Percentiles rank a stretch among this genome's conserved stretches.
These are phyloP conservation scores for Sinocyclocheilus grahami DNA, from an alignment of 2,113 vertebrate genomes.

Conservation along the genomic window DNA sequence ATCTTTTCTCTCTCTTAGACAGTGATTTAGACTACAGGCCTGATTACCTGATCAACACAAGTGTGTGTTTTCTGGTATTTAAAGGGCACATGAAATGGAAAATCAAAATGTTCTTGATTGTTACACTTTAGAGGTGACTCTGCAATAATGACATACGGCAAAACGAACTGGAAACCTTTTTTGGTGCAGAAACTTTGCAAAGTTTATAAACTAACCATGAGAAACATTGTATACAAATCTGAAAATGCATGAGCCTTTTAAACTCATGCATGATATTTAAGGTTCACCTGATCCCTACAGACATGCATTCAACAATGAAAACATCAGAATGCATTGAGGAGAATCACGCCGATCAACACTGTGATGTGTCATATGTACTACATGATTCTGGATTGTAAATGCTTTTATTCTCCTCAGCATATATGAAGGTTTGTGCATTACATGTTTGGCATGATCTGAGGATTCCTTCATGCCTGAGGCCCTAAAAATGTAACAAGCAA, in stretches of 20 bases:
- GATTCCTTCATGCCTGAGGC: not conserved
- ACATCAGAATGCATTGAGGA: not conserved
- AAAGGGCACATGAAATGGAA: not conserved
- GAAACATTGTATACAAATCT: too few species aligned
- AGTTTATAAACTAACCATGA: too few species aligned
- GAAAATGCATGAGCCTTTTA: too few species aligned
- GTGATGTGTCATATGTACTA: too few species aligned
- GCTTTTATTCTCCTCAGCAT: too few species aligned
- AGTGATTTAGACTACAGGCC: not conserved
- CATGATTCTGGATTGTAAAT: not conserved
- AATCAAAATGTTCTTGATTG: too few species aligned
- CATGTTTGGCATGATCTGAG: not conserved
- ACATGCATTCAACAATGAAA: not conserved
- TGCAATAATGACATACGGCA: too few species aligned
- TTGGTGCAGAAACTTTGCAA: not conserved
- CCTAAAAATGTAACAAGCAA: not conserved
- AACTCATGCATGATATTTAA: not conserved
- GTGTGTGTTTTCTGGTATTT: not conserved
- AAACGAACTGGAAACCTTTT: not conserved
- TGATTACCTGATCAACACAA: not conserved
- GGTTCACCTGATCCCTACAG: not conserved
- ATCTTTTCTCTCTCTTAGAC: not conserved
- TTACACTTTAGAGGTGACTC: too few species aligned
- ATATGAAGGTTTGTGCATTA: not conserved
- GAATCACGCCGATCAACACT: not conserved